Conservation (phyloP, 2,113 vertebrate species). For the Pipra filicauda region DNA sequence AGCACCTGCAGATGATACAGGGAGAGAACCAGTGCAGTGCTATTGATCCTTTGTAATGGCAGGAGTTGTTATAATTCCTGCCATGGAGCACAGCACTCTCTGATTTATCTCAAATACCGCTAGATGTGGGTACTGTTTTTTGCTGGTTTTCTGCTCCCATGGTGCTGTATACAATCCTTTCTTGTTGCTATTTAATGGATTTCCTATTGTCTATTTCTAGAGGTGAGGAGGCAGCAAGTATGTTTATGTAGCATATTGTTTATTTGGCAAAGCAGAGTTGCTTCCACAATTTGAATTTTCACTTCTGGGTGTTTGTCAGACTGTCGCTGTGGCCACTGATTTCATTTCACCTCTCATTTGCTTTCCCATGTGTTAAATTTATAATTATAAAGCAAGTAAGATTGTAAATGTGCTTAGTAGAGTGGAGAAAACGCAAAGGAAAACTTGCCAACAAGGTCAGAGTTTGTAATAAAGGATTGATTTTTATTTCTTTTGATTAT, state of each 20-base stretch:
- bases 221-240: neutral
- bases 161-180: neutral
- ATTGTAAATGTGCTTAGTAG: neutral
- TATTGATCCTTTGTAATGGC: neutral
- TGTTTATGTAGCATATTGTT: neutral
- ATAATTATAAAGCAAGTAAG: neutral
- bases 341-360: neutral
- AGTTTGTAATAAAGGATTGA: neutral
- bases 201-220: neutral
- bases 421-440: neutral
- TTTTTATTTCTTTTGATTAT: neutral
- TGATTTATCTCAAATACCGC: neutral
- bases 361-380: neutral
- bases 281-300: neutral
- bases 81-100: neutral
- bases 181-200: neutral
- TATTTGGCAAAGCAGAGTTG: neutral
- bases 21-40: neutral
- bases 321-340: neutral
- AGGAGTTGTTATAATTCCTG: slow-evolving; percentile 10
- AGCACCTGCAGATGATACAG: neutral
- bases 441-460: neutral
- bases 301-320: neutral
- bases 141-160: neutral
- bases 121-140: neutral